Base-by-base conservation (phyloP, 2,888 invertebrate genomes). In the Lepas anatifera region DNA sequence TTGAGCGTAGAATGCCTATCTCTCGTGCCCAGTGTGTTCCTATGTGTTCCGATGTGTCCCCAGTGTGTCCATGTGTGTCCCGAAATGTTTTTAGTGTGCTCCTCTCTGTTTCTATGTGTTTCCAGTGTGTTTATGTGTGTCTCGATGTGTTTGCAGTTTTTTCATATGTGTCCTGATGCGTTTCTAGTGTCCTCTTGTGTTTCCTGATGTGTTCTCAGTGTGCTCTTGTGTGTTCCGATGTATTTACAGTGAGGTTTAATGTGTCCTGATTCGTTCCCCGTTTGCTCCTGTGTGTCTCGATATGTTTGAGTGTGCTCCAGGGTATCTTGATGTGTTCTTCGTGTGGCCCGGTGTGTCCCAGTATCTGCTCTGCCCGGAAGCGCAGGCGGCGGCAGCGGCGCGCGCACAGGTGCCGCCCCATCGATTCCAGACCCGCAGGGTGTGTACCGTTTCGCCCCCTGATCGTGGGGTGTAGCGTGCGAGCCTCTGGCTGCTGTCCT, bases 331-430 rank as follows among this genome's bases (percentile, higher is more conserved):
- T 52, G 7, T 58, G 37, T 52, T 35, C 35, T 7, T 39, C 18
- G 35, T 22, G 35, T 52, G 25, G n/a, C n/a, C n/a, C n/a, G n/a
- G n/a, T n/a, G n/a, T n/a, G n/a, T n/a, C n/a, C n/a, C n/a, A n/a
- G n/a, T n/a, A n/a, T n/a, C 3, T 46, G 43, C 3, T 13, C 16
- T 43, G 6, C 43, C 43, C 16, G 6, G 43, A 13, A 18, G 43
- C 16, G 43, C 43, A n/a, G 48, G 50, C 50, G 8, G 27, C 48
- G 11, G 27, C 50, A 3, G 27, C 50, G 48, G 50, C 50, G 50
- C 50, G 50, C 50, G 50, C 50, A 50, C 50, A 50, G 50, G 71
- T 67, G 50, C 63, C 71, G 66, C 43, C 52, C n/a, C 48, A 39
- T 41, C 67, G 68, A 69, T 70, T 69, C 18, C 43, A 7, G 43